These are phyloP conservation scores for human DNA, from an alignment of 2,113 vertebrate genomes.

Conservation along the genomic window GRCh38 chr4:136326501-136327000, in stretches of 20 bases:
- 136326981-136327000: neutral
- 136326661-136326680: neutral
- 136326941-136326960: neutral
- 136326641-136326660: neutral
- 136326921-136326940: neutral
- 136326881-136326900: neutral
- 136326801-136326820: neutral
- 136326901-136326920: neutral
- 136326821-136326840: neutral
- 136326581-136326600: neutral
- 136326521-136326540: neutral
- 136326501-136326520: neutral
- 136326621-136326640: neutral
- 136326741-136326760: neutral
- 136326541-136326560: neutral
- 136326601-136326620: neutral
- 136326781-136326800: neutral
- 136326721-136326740: neutral
- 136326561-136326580: neutral
- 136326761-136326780: neutral
- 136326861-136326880: neutral
- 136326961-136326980: neutral
- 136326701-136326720: neutral
- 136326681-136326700: neutral
- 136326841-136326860: fast-evolving